Base-by-base conservation (phyloP, 2,888 invertebrate genomes). In the Nymphalis c-album region DNA sequence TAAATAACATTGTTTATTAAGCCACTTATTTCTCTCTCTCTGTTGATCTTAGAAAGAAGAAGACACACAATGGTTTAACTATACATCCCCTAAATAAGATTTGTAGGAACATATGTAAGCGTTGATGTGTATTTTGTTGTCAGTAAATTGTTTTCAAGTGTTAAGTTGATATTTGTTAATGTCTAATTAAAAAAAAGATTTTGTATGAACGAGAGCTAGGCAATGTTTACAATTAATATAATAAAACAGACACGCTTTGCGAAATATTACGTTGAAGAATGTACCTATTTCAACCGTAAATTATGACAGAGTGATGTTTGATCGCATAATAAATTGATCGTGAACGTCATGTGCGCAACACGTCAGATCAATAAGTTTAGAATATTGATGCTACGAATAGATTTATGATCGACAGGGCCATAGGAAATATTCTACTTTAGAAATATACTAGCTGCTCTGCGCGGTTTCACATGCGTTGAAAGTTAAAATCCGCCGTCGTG, bases 271-370 rank as follows among this genome's bases (percentile, higher is more conserved):
- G 61, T 58, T 46, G 62, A 55, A 69, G 53, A 65, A 62, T 62
- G 51, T 53, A 48, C 48, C 35, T 0, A 40, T 61, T 53, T 48
- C n/a, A 55, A 60, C 50, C 57, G 60, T 69, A 60, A 67, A 46
- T 63, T 67, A 69, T 67, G 60, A 63, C 45, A 60, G 59, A 53
- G 16, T 64, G 67, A 63, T 69, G 67, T 57, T 67, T 61, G 60
- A 67, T 67, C 63, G 48, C 60, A 40, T 55, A 63, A 63, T 60
- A 58, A 60, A 60, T 63, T 55, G 55, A 55, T 55, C 22, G 10
- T 46, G 16, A 5, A 53, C 59, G 60, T 63, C 59, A 51, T 17
- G 45, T 47, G 53, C 47, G 50, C 51, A 47, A 31, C 45, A 50
- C 53, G 60, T 35, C 50, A 20, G 51, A 48, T 62, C 57, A 60